Evolutionary conservation across 2,888 invertebrate genomes (phyloP).

Genomic region (Drosophila monieri): DNA sequence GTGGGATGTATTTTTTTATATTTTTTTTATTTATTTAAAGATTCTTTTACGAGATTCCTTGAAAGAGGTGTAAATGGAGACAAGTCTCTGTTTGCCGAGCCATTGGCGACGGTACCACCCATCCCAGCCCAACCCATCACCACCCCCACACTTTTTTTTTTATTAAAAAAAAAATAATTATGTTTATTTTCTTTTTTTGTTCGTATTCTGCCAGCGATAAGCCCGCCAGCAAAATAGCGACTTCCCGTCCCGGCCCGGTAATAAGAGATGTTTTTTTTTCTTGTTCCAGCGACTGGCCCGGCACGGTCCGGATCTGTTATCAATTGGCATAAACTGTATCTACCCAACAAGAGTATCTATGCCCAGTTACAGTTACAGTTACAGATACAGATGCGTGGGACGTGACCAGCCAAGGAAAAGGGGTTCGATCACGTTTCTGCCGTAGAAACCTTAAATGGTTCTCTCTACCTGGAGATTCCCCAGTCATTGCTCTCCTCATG

Average conservation of each 20-base stretch:
- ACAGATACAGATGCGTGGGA: slow-evolving; percentile 19
- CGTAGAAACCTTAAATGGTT: slow-evolving; percentile 41
- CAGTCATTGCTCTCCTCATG: slow-evolving; percentile 51
- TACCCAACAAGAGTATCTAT: slow-evolving; percentile 17
- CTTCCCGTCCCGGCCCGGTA: slow-evolving; percentile 27
- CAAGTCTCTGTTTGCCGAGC: neutral
- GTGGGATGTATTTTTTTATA: too few relatives aligned
- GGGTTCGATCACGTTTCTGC: slow-evolving; percentile 55
- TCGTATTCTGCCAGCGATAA: slow-evolving; percentile 20
- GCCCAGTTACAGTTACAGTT: slow-evolving; percentile 3
- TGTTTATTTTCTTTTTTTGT: slow-evolving; percentile 8
- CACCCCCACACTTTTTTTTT: neutral
- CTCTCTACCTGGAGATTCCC: slow-evolving; percentile 7
- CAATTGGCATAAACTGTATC: slow-evolving; percentile 24
- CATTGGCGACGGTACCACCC: neutral
- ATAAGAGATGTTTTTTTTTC: neutral
- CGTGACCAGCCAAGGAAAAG: slow-evolving; percentile 25
- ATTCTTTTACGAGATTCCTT: too few relatives aligned
- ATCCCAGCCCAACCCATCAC: neutral
- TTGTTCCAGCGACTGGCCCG: neutral
- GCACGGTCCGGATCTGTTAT: slow-evolving; percentile 20
- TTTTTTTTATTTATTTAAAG: too few relatives aligned
- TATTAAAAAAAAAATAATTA: neutral
- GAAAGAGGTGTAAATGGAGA: too few relatives aligned
- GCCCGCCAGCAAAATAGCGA: slow-evolving; percentile 19